Conservation (phyloP, 2,113 vertebrate species). For the human region GRCh38 chr1:57592001-57592500, state of each 20-base stretch:
- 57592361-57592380: background rate
- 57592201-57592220: constrained; percentile 18
- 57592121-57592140: constrained; percentile 44
- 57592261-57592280: background rate
- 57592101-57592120: constrained; percentile 40
- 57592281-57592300: background rate
- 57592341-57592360: background rate
- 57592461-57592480: background rate
- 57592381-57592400: background rate
- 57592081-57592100: background rate
- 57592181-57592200: background rate
- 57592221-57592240: constrained; percentile 35
- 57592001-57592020: constrained; percentile 62
- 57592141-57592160: constrained; percentile 39
- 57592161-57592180: constrained; percentile 52
- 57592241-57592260: background rate
- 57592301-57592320: background rate
- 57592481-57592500: background rate
- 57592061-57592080: constrained; percentile 61
- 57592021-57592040: constrained; percentile 49
- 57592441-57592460: background rate
- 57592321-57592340: background rate
- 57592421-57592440: background rate
- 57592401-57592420: background rate
- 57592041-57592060: constrained; percentile 39